These are phyloP conservation scores for Chlorodrepanis virens DNA, from an alignment of 2,113 vertebrate genomes.

Conservation along the genomic window DNA sequence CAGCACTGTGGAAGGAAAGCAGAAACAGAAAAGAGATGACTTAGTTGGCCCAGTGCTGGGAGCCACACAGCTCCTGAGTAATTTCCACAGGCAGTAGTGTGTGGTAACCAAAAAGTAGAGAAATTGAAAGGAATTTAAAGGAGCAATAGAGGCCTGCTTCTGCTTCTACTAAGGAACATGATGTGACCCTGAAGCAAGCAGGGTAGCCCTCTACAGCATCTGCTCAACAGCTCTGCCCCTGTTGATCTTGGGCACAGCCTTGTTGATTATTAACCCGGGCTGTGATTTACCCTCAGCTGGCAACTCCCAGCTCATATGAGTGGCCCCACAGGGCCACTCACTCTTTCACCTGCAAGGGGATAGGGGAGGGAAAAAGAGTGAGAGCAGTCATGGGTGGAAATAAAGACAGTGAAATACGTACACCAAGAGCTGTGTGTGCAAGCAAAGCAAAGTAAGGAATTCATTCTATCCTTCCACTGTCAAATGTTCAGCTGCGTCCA, in stretches of 20 bases:
- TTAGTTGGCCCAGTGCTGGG: not conserved
- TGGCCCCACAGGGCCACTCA: not conserved
- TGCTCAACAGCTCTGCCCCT: not conserved
- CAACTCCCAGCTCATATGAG: not conserved
- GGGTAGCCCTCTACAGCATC: not conserved
- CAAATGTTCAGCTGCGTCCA: not conserved
- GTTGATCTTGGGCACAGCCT: not conserved
- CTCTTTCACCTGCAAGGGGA: rapidly evolving
- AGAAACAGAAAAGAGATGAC: not conserved
- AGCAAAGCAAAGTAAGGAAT: not conserved
- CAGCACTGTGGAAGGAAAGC: not conserved
- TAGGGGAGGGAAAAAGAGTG: not conserved
- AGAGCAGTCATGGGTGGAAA: not conserved
- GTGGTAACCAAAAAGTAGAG: not conserved
- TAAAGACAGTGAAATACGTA: not conserved
- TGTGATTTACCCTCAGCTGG: rapidly evolving
- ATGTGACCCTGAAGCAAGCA: not conserved
- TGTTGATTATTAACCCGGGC: not conserved
- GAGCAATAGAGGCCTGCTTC: not conserved
- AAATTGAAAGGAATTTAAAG: not conserved
- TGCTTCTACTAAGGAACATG: not conserved
- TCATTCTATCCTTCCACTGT: rapidly evolving
- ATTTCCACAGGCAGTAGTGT: not conserved
- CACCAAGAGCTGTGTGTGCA: not conserved
- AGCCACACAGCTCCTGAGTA: not conserved